Evolutionary conservation across 1,140 invertebrate species (phyloP).

Genomic region (Aphelenchoides avenae): DNA sequence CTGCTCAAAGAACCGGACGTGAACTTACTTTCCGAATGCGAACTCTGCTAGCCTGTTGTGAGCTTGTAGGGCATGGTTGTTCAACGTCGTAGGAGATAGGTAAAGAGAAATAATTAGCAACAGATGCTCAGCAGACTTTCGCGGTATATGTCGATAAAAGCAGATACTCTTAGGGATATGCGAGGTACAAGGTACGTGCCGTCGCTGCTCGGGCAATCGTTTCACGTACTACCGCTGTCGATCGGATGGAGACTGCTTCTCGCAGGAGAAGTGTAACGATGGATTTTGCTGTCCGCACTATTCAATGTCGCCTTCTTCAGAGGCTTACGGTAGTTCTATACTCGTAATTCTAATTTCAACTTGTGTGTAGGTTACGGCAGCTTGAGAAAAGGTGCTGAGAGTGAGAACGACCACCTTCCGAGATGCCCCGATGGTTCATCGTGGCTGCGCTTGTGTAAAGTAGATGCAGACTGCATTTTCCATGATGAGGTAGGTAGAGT

Average conservation of each 20-base stretch:
- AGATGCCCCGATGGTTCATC: slow-evolving; percentile 24
- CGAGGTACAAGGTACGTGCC: slow-evolving; percentile 32
- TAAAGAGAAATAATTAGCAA: no score
- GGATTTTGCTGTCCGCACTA: slow-evolving; percentile 30
- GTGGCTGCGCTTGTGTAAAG: slow-evolving; percentile 24
- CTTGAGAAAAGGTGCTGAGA: not conserved
- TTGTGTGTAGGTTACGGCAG: not conserved
- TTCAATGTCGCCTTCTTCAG: no score
- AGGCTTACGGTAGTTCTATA: no score
- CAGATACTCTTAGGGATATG: slow-evolving; percentile 29
- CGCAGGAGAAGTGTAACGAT: slow-evolving; percentile 17
- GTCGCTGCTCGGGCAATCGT: slow-evolving; percentile 14
- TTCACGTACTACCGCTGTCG: slow-evolving; percentile 23
- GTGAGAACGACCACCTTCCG: not conserved
- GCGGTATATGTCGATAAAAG: no score
- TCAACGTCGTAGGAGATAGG: no score
- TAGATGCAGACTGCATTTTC: slow-evolving; percentile 29
- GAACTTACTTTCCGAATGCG: no score
- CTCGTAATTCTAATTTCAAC: not conserved
- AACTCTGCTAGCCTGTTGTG: no score
- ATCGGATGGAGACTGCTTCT: slow-evolving; percentile 28
- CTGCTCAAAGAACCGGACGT: no score
- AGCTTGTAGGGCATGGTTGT: no score
- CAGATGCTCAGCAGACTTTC: no score
- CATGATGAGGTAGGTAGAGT: no score